Evolutionary conservation across 2,888 invertebrate genomes (phyloP), one percentile per base, ranked within the genome.

Genomic region (Diarsia mendica): DNA sequence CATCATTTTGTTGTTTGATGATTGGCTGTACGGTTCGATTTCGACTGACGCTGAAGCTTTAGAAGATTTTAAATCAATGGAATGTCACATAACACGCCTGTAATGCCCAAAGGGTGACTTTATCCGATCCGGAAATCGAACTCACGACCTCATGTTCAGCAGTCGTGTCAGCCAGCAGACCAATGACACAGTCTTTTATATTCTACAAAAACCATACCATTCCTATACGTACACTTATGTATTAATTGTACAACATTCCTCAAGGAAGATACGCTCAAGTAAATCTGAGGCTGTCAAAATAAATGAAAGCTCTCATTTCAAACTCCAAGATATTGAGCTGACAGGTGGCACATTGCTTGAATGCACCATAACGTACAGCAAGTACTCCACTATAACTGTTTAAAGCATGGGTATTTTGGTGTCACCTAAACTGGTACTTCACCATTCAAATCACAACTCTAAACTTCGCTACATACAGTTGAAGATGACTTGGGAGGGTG

Each of bases 301-400:
- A 67, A 70, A 81, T 70, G 67, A 73, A 84, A 77, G 67, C 67
- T 70, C 77, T 58, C 53, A 67, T 61, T 76, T 51, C 28, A 53
- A 53, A 67, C 23, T 28, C 66, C 39, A 58, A 33, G 74, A 72
- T 80, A 69, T 20, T 13, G 15, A 44, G 11, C 44, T 74, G 82
- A 77, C 82, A 87, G 84, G 84, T 75, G 82, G 76, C 68, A 70
- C 75, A 80, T 80, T 80, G 53, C 63, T 70, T 67, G 87, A 75
- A 84, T 81, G 64, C 71, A 53, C 68, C 58, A 55, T 77, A 82
- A 74, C 77, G 82, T 75, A 70, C 67, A 70, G 70, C 48, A 71
- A 79, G 70, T 83, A 83, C 83, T 82, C 72, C 60, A 77, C 78
- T 80, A 81, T 88, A 90, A 89, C 89, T 87, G 87, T 87, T 74